Evolutionary conservation across 2,888 invertebrate genomes (phyloP).

Genomic region (Coremacera marginata): DNA sequence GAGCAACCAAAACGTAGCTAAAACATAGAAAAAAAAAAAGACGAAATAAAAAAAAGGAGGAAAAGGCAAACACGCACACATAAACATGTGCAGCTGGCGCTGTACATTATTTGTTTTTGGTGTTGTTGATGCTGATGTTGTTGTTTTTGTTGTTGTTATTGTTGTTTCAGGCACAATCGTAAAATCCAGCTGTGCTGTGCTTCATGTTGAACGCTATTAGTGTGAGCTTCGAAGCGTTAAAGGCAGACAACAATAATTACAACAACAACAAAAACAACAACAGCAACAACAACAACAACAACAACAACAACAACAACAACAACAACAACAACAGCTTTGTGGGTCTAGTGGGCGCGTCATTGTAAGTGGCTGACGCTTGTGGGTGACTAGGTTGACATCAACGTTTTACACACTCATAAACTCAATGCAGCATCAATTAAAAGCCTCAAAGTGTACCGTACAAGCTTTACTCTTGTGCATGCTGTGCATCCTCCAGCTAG

Average conservation of each 20-base stretch:
- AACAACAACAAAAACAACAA: conserved; percentile 10
- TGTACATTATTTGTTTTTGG: conserved; percentile 10
- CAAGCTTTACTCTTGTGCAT: background rate
- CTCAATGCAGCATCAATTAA: conserved; percentile 29
- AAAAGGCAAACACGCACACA: background rate
- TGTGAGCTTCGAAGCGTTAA: background rate
- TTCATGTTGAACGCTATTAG: conserved; percentile 16
- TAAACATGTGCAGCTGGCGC: background rate
- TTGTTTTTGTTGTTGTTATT: background rate
- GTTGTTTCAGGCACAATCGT: background rate
- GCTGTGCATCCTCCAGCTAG: background rate
- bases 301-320: background rate
- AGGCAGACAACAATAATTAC: conserved; percentile 11
- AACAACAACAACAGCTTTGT: background rate
- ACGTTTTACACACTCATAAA: conserved; percentile 12
- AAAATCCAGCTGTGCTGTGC: conserved; percentile 18
- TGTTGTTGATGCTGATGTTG: conserved; percentile 7
- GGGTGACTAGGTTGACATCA: background rate
- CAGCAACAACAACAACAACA: background rate
- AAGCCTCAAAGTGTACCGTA: background rate
- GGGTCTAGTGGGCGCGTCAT: no score
- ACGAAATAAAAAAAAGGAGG: background rate
- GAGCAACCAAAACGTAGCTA: background rate
- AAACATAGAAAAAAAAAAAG: background rate
- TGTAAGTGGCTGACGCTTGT: background rate